A percentile compares a stretch with the other conserved stretches of the same genome.
Conservation (phyloP, 1,140 invertebrate species). For the Leucophenga varia region DNA sequence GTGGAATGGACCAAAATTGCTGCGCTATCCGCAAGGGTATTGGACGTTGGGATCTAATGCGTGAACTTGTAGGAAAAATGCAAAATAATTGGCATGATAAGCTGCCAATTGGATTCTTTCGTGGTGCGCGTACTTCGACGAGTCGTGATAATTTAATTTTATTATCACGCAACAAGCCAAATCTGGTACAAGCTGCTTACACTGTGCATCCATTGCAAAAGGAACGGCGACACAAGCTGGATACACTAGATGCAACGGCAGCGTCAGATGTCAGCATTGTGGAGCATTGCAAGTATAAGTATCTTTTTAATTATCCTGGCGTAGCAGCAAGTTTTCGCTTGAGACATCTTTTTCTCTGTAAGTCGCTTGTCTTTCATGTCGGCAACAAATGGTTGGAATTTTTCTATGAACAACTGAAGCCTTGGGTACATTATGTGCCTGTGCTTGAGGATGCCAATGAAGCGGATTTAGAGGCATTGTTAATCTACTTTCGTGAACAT, state of each 20-base stretch:
- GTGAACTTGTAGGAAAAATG: slow-evolving; percentile 70
- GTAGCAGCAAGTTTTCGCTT: slow-evolving; percentile 97
- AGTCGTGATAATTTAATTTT: slow-evolving; percentile 89
- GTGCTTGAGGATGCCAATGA: slow-evolving; percentile 69
- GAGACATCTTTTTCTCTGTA: slow-evolving; percentile 93
- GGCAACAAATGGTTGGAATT: slow-evolving; percentile 95
- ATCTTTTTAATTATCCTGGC: slow-evolving; percentile 94
- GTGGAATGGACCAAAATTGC: slow-evolving; percentile 92
- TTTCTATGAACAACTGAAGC: slow-evolving; percentile 88
- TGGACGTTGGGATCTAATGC: slow-evolving; percentile 87
- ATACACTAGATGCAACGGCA: slow-evolving; percentile 80
- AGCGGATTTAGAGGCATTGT: slow-evolving; percentile 68
- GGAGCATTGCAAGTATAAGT: slow-evolving; percentile 91
- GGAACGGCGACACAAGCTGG: slow-evolving; percentile 89
- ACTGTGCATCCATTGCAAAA: slow-evolving; percentile 99
- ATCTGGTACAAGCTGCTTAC: slow-evolving; percentile 88
- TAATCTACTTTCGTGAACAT: slow-evolving; percentile 78
- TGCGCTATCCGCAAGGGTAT: slow-evolving; percentile 91
- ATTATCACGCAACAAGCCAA: slow-evolving; percentile 75
- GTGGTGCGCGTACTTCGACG: slow-evolving; percentile 88
- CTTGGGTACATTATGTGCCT: slow-evolving; percentile 96
- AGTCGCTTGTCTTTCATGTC: slow-evolving; percentile 94
- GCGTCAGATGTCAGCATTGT: slow-evolving; percentile 87
- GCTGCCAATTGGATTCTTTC: slow-evolving; percentile 77
- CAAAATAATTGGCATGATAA: slow-evolving; percentile 81